These are phyloP conservation scores for Arctocebus calabarensis DNA, from an alignment of 2,797 vertebrate genomes.

Conservation along the genomic window DNA sequence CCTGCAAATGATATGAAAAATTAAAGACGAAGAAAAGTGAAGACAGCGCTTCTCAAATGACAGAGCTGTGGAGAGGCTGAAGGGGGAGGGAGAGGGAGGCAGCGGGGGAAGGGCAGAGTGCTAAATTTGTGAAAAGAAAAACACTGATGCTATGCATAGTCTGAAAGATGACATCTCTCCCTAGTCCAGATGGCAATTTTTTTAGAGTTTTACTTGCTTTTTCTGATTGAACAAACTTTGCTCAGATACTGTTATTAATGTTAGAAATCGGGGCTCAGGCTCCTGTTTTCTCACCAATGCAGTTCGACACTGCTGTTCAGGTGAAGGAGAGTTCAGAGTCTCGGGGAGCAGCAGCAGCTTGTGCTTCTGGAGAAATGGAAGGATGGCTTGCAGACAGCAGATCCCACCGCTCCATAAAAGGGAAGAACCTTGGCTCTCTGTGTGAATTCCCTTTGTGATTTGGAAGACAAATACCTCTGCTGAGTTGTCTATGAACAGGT, in stretches of 20 bases:
- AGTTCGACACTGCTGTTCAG: not conserved
- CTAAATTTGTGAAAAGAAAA: constrained; percentile 77
- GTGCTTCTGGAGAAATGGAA: not conserved
- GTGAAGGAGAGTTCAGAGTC: not conserved
- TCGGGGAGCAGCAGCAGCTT: not conserved
- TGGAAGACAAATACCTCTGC: constrained; percentile 5
- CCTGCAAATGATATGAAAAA: constrained; percentile 87
- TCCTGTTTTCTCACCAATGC: not conserved
- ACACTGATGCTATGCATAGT: constrained; percentile 67
- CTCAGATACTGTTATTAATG: not conserved
- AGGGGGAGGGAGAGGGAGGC: not conserved
- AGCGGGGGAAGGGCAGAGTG: constrained; percentile 54
- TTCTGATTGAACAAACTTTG: constrained; percentile 55
- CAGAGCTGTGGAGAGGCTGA: constrained; percentile 63
- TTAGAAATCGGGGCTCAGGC: not conserved
- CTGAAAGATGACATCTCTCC: constrained; percentile 53
- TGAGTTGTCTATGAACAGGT: not conserved
- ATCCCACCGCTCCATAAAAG: not conserved
- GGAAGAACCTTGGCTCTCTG: not conserved
- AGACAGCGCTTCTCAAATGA: constrained; percentile 82
- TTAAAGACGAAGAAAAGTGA: constrained; percentile 84
- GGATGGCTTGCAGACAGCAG: not conserved
- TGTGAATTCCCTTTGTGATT: not conserved
- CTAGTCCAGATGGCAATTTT: constrained; percentile 74
- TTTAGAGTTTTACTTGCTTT: constrained; percentile 58